Conservation (phyloP, 1,140 invertebrate species). For the Leucophenga varia region DNA sequence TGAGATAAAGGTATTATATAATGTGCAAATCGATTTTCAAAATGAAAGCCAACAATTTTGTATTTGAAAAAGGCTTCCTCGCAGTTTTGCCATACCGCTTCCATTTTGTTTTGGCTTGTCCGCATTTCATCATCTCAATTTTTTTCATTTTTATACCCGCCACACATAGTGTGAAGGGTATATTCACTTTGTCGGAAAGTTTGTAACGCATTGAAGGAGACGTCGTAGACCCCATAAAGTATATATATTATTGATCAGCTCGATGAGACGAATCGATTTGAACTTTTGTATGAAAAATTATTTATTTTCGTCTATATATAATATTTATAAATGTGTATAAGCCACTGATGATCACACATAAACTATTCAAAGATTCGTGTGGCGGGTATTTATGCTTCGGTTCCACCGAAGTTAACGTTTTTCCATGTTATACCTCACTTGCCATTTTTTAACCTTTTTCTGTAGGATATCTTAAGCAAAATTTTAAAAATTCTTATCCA, state of each 20-base stretch:
- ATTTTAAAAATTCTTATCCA: slow-evolving; percentile 2
- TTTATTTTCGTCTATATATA: not conserved
- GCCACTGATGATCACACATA: too few relatives aligned
- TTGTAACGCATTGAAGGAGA: too few relatives aligned
- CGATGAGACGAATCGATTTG: too few relatives aligned
- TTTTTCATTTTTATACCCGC: not conserved
- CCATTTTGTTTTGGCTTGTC: not conserved
- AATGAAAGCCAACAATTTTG: not conserved
- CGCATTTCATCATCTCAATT: not conserved
- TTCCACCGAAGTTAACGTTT: too few relatives aligned
- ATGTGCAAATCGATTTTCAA: not conserved
- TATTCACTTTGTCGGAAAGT: too few relatives aligned
- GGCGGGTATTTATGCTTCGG: too few relatives aligned
- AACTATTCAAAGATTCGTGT: too few relatives aligned
- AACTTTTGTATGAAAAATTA: not conserved
- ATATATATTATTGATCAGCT: too few relatives aligned
- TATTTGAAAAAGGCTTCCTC: not conserved
- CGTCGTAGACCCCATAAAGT: too few relatives aligned
- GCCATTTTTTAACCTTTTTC: not conserved
- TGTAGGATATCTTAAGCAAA: not conserved
- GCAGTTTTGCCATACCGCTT: not conserved
- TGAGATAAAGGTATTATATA: not conserved
- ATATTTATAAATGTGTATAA: too few relatives aligned
- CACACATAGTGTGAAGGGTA: too few relatives aligned
- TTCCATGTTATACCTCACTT: too few relatives aligned